These are phyloP conservation scores for Dorcus hopei DNA, from an alignment of 2,888 invertebrate species.

Conservation along the genomic window DNA sequence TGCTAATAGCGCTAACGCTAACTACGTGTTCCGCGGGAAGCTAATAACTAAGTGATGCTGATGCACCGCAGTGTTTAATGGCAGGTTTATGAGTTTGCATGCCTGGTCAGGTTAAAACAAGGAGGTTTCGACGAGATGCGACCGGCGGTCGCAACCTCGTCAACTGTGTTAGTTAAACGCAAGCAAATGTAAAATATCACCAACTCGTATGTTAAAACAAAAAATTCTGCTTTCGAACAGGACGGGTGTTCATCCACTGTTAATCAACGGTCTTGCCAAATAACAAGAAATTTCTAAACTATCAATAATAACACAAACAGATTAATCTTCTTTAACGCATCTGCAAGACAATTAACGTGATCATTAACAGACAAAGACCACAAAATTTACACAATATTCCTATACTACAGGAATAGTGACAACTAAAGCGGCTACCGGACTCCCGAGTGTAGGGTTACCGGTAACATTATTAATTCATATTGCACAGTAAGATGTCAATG, in stretches of 20 bases:
- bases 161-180: conserved; percentile 29
- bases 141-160: conserved; percentile 5
- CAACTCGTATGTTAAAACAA: conserved; percentile 42
- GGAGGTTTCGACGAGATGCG: conserved; percentile 10
- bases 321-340: conserved; percentile 29
- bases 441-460: conserved; percentile 18
- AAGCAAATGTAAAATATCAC: conserved; percentile 48
- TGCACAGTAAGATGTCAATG: conserved; percentile 48
- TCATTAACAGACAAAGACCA: conserved; percentile 32
- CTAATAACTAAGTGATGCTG: conserved; percentile 35
- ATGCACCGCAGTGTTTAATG: conserved; percentile 37
- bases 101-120: conserved; percentile 24
- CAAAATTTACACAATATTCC: conserved; percentile 29
- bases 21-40: conserved; percentile 38
- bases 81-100: conserved; percentile 30
- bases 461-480: conserved; percentile 25
- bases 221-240: conserved; percentile 32
- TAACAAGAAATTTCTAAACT: conserved; percentile 13
- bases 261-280: conserved; percentile 30
- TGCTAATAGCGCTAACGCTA: conserved; percentile 35
- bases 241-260: conserved; percentile 46
- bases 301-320: conserved; percentile 10
- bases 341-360: conserved; percentile 38
- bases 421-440: conserved; percentile 41
- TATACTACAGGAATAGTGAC: conserved; percentile 46